A percentile compares a stretch with the other conserved stretches of the same genome.
Evolutionary conservation across 2,113 vertebrate species (phyloP).

Genomic region (Poicephalus gulielmi): DNA sequence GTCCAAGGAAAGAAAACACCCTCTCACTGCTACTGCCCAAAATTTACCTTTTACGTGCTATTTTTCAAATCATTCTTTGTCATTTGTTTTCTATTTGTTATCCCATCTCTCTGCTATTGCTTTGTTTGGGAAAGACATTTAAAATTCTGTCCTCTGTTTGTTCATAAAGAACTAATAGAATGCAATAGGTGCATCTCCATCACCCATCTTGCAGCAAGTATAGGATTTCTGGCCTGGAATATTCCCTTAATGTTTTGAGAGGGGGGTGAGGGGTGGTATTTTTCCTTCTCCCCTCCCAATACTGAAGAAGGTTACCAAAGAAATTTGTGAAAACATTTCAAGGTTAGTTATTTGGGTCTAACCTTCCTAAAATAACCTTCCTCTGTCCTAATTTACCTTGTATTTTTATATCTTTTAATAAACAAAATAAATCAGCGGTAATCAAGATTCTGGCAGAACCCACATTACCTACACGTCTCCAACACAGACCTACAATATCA

Average conservation of each 20-base stretch:
- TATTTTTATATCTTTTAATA: neutral
- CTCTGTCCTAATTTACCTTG: neutral
- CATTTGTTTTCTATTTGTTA: neutral
- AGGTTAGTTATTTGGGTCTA: neutral
- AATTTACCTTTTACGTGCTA: neutral
- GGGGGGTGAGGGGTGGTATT: rapidly evolving
- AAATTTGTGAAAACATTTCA: neutral
- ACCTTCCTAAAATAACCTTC: neutral
- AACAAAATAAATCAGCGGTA: neutral
- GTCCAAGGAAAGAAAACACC: neutral
- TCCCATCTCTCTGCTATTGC: neutral
- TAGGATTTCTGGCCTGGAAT: neutral
- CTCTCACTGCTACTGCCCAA: neutral
- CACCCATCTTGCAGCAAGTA: neutral
- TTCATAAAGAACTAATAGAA: neutral
- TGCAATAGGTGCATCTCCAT: neutral
- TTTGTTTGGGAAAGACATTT: neutral
- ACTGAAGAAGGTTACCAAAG: neutral
- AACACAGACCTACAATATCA: neutral
- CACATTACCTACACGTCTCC: neutral
- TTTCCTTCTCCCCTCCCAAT: neutral
- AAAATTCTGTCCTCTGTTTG: neutral
- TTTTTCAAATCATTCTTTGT: neutral
- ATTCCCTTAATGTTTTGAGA: neutral
- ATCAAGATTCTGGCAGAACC: neutral